Percentiles rank a stretch among this genome's conserved stretches.
phyloP scores from a whole-genome alignment of 1,140 invertebrate genomes.

The Drosophila prosaltans region DNA sequence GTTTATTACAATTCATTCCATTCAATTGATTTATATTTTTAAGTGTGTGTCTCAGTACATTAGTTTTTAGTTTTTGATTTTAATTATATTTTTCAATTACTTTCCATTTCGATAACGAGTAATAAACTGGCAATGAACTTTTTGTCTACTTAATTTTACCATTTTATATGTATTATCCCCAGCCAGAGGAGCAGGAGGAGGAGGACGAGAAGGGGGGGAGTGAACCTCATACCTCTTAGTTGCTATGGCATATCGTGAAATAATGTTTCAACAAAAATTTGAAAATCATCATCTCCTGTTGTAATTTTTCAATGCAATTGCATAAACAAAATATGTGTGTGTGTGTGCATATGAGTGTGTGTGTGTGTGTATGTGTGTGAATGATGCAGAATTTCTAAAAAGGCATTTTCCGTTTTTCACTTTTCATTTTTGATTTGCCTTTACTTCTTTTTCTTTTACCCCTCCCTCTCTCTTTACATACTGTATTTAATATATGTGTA shows the following conservation, averaged over 20 bases:
- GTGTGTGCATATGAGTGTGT: background rate
- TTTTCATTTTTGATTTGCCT: conserved; percentile 51
- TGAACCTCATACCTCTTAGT: background rate
- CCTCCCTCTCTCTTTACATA: background rate
- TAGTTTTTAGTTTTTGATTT: background rate
- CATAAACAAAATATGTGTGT: conserved; percentile 52
- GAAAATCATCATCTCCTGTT: conserved; percentile 14
- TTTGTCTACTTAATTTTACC: background rate
- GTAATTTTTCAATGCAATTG: conserved; percentile 27
- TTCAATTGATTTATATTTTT: too few species aligned
- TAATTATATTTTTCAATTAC: background rate
- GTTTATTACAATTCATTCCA: too few species aligned
- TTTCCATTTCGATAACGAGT: background rate
- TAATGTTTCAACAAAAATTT: conserved; percentile 7
- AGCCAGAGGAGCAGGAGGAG: too few species aligned
- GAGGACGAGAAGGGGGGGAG: too few species aligned
- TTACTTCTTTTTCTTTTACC: background rate
- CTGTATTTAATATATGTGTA: conserved; percentile 2
- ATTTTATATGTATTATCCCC: background rate
- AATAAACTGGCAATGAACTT: background rate
- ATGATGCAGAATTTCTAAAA: conserved; percentile 43
- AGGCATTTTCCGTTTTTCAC: conserved; percentile 54
- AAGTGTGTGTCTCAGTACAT: background rate
- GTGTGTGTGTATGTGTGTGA: conserved; percentile 27
- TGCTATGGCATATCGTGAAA: background rate